Evolutionary conservation across 2,113 vertebrate species (phyloP).

Genomic region (Nannospalax galili): DNA sequence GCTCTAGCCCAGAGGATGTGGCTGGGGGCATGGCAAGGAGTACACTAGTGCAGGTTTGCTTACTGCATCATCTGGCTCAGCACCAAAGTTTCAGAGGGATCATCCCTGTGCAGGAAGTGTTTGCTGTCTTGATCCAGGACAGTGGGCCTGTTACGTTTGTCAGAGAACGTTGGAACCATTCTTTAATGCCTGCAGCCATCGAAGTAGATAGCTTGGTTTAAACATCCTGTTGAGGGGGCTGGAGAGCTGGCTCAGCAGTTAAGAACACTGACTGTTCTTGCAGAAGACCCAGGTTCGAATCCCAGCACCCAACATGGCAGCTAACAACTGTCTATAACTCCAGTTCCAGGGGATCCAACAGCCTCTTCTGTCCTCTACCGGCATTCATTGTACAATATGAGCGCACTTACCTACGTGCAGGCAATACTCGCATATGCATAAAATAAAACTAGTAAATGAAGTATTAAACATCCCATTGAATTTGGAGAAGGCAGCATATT

Average conservation of each 20-base stretch:
- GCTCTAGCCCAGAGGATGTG: conserved; percentile 54
- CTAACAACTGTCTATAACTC: too few species aligned
- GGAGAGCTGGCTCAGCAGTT: too few species aligned
- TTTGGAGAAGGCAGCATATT: conserved; percentile 1
- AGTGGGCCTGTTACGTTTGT: background rate
- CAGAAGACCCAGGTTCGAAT: too few species aligned
- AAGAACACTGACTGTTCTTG: too few species aligned
- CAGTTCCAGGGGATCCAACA: too few species aligned
- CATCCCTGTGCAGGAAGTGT: background rate
- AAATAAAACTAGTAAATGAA: too few species aligned
- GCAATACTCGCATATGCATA: too few species aligned
- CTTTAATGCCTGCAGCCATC: background rate
- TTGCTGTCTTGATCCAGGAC: background rate
- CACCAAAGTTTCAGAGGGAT: background rate
- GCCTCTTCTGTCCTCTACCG: too few species aligned
- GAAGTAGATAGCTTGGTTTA: background rate
- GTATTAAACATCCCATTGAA: conserved; percentile 26
- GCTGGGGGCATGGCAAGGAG: background rate
- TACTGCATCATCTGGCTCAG: background rate
- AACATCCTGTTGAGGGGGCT: conserved; percentile 15
- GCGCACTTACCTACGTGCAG: too few species aligned
- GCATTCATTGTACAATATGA: too few species aligned
- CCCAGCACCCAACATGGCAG: too few species aligned
- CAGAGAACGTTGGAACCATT: background rate
- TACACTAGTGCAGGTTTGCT: background rate